These are phyloP conservation scores for Trichogramma evanescens DNA, from an alignment of 2,888 invertebrate genomes.

Conservation along the genomic window DNA sequence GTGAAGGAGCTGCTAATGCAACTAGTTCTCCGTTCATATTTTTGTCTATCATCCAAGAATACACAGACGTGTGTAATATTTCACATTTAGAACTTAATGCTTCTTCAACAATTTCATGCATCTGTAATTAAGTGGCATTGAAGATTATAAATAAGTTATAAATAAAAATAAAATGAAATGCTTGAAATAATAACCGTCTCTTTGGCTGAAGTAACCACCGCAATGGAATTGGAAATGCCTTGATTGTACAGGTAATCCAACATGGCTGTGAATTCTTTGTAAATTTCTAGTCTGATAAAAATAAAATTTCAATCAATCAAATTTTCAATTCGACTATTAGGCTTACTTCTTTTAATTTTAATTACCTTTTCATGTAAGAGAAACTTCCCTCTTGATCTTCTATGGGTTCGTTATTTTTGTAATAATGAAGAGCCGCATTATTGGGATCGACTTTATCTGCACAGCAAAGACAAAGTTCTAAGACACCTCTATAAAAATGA, in stretches of 20 bases:
- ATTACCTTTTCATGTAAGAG: constrained; percentile 61
- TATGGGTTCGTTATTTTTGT: constrained; percentile 72
- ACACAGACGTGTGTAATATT: constrained; percentile 81
- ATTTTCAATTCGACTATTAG: neutral
- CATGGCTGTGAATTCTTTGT: constrained; percentile 77
- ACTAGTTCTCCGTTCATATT: constrained; percentile 66
- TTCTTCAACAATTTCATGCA: constrained; percentile 58
- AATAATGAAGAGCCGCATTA: constrained; percentile 79
- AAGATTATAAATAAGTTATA: constrained; percentile 1
- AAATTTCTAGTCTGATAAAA: constrained; percentile 70
- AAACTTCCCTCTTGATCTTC: constrained; percentile 79
- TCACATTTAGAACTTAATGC: constrained; percentile 73
- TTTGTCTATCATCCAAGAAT: constrained; percentile 85
- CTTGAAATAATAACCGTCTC: constrained; percentile 31
- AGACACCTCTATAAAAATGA: constrained; percentile 80
- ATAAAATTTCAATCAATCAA: constrained; percentile 10
- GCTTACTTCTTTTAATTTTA: neutral
- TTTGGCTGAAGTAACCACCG: constrained; percentile 36
- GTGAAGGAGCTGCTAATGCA: constrained; percentile 59
- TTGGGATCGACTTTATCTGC: constrained; percentile 85
- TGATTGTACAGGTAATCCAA: constrained; percentile 64
- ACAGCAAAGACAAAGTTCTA: constrained; percentile 78
- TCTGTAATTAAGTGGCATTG: constrained; percentile 42
- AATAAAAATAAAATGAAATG: neutral
- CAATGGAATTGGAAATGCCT: constrained; percentile 46